Evolutionary conservation across 2,888 invertebrate species (phyloP), one percentile per base, ranked within the genome.

Genomic region (Busseola fusca): DNA sequence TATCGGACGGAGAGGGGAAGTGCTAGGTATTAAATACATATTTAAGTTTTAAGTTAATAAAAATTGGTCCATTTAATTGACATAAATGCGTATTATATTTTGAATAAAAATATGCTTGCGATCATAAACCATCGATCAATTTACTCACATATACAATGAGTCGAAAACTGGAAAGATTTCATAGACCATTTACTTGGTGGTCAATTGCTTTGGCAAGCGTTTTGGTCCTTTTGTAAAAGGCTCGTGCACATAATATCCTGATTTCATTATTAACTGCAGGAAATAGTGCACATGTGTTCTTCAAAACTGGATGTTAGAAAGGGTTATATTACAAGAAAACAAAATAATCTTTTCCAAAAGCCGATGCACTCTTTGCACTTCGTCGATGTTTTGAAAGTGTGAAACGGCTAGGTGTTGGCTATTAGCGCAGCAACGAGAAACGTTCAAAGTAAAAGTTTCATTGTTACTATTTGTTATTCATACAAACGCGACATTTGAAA

Each of bases 401-500:
- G 21, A 54, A 30, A 21, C 30, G 25, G 30, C 68, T 50, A 59
- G n/a, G 25, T 63, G 74, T 58, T 21, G 37, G 34, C 62, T 63
- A 74, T 78, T 80, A 75, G 52, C 66, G 34, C 12, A 34, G 64
- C 18, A 62, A 62, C 40, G 80, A 52, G 67, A 74, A 66, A 64
- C 34, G 57, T 50, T 81, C 21, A 12, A 66, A 76, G 76, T 65
- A 64, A 78, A 78, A 81, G 60, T 69, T 56, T 37, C 58, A 66
- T 65, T 66, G 21, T 80, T 52, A 57, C 64, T 65, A 73, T 56
- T 79, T 74, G 40, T 66, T 62, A 66, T 52, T 74, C 45, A 67
- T 42, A 42, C 27, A 60, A 48, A 74, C 58, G 40, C 40, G n/a
- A 63, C n/a, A 56, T 63, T 42, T 48, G 74, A 74, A 74, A 66